Evolutionary conservation across 2,888 invertebrate species (phyloP).

Genomic region (Caenorhabditis sp.): DNA sequence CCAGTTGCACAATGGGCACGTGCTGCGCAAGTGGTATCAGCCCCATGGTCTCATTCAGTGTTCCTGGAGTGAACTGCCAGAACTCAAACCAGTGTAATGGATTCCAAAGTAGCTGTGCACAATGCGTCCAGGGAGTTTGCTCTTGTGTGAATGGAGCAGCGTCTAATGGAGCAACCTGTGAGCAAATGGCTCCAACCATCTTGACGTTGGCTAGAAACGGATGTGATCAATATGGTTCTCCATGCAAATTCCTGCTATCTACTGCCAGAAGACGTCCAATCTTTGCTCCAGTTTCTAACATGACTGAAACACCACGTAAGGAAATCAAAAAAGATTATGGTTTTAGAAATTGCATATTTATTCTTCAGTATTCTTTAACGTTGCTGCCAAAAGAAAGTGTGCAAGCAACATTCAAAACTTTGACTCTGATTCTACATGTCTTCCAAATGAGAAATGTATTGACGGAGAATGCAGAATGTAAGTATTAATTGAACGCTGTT

Average conservation of each 20-base stretch:
- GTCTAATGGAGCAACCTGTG: slow-evolving; percentile 77
- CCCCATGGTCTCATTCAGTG: slow-evolving; percentile 63
- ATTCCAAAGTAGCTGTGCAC: slow-evolving; percentile 70
- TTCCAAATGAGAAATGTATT: slow-evolving; percentile 81
- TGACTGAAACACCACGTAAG: slow-evolving; percentile 71
- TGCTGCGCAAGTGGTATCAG: slow-evolving; percentile 74
- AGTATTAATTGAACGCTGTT: slow-evolving; percentile 23
- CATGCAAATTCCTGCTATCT: slow-evolving; percentile 75
- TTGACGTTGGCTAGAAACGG: slow-evolving; percentile 75
- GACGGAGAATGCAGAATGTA: slow-evolving; percentile 80
- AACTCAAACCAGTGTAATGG: slow-evolving; percentile 78
- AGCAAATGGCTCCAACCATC: slow-evolving; percentile 68
- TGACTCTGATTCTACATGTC: slow-evolving; percentile 80
- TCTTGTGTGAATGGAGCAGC: slow-evolving; percentile 75
- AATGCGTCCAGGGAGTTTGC: slow-evolving; percentile 76
- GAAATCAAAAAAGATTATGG: not conserved
- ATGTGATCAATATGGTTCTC: slow-evolving; percentile 81
- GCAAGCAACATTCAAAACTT: slow-evolving; percentile 67
- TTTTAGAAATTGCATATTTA: not conserved
- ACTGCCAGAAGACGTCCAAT: slow-evolving; percentile 78
- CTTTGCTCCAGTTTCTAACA: slow-evolving; percentile 77
- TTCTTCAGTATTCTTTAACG: slow-evolving; percentile 80
- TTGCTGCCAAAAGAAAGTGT: slow-evolving; percentile 74
- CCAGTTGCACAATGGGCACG: slow-evolving; percentile 79
- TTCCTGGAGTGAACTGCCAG: slow-evolving; percentile 77